phyloP scores from a whole-genome alignment of 2,113 vertebrate genomes.

The Indicator maculatus region DNA sequence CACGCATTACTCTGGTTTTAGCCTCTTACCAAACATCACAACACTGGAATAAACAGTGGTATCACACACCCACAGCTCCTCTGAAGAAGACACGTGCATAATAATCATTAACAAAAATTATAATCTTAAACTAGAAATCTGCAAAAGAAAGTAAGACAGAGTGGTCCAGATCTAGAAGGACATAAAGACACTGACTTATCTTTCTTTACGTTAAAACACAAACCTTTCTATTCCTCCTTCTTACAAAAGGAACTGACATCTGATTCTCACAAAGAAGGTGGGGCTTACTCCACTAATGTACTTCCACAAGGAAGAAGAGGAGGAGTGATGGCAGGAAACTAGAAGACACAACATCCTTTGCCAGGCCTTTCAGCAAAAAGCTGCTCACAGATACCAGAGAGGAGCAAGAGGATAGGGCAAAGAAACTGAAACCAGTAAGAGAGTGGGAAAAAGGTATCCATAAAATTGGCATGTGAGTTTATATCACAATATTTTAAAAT shows the following conservation, averaged over 20 bases:
- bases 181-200: neutral
- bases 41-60: neutral
- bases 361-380: neutral
- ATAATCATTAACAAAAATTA: neutral
- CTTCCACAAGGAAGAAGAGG: neutral
- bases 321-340: neutral
- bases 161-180: neutral
- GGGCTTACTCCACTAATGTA: neutral
- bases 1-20: neutral
- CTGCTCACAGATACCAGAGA: neutral
- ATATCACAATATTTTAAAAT: neutral
- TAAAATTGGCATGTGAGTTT: neutral
- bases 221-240: neutral
- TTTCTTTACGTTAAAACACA: neutral
- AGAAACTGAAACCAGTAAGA: neutral
- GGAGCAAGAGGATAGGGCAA: neutral
- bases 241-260: neutral
- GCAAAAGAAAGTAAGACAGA: neutral
- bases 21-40: neutral
- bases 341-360: no score
- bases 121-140: neutral
- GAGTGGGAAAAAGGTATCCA: rapidly evolving
- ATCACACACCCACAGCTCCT: neutral
- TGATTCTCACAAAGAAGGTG: no score
- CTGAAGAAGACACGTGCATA: neutral